Evolutionary conservation across 2,888 invertebrate genomes (phyloP).

Genomic region (Poecilus cupreus): DNA sequence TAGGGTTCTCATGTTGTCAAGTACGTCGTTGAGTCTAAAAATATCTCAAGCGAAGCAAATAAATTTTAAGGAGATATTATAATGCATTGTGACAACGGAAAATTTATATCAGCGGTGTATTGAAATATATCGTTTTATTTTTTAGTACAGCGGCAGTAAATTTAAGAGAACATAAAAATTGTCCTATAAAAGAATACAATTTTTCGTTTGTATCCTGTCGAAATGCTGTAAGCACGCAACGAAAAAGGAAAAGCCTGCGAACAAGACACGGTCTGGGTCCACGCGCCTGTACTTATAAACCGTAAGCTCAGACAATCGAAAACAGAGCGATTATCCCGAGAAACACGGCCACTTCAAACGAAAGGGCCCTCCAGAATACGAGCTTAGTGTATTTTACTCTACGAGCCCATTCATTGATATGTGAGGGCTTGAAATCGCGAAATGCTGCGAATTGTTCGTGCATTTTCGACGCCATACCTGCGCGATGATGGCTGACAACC

Average conservation of each 20-base stretch:
- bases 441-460: constrained; percentile 42
- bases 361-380: constrained; percentile 54
- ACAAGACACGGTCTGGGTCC: neutral
- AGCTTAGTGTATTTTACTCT: constrained; percentile 57
- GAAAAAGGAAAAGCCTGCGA: neutral
- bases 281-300: constrained; percentile 47
- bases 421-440: constrained; percentile 38
- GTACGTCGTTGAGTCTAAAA: constrained; percentile 14
- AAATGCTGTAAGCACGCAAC: constrained; percentile 12
- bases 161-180: constrained; percentile 33
- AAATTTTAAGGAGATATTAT: constrained; percentile 34
- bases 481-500: neutral
- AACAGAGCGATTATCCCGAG: constrained; percentile 58
- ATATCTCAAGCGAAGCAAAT: neutral
- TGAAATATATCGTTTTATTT: constrained; percentile 33
- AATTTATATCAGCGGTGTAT: neutral
- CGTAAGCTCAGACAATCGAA: constrained; percentile 58
- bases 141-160: constrained; percentile 22
- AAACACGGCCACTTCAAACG: constrained; percentile 57
- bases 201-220: constrained; percentile 24
- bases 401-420: constrained; percentile 60
- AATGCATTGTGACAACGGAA: constrained; percentile 4
- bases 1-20: neutral
- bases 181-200: constrained; percentile 32
- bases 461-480: constrained; percentile 47